These are phyloP conservation scores for Tachysurus vachellii DNA, from an alignment of 2,113 vertebrate genomes.

Conservation along the genomic window DNA sequence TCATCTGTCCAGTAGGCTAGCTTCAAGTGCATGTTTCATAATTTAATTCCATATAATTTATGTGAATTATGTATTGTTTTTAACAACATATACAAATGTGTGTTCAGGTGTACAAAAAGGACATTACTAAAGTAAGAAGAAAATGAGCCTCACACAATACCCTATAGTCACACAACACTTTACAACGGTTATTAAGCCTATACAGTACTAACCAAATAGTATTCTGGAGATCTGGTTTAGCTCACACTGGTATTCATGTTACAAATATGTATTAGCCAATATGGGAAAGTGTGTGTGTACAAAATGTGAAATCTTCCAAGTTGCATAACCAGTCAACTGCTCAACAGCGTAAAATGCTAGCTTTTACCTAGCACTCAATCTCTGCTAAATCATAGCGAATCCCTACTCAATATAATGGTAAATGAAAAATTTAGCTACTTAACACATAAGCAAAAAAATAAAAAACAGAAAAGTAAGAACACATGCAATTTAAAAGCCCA, in stretches of 20 bases:
- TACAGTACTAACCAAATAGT: slow-evolving; percentile 9
- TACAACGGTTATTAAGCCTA: neutral
- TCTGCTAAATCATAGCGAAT: neutral
- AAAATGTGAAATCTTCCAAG: neutral
- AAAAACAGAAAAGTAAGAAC: neutral
- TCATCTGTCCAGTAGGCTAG: neutral
- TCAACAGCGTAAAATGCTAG: slow-evolving; percentile 50
- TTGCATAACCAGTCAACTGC: slow-evolving; percentile 54
- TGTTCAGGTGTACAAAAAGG: neutral
- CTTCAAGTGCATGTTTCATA: neutral
- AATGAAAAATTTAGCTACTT: neutral
- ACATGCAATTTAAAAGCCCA: neutral
- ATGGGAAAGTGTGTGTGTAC: neutral
- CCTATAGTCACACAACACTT: neutral
- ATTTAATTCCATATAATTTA: neutral
- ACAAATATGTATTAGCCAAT: too few relatives aligned
- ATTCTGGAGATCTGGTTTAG: slow-evolving; percentile 63
- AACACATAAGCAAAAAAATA: neutral
- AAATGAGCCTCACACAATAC: neutral
- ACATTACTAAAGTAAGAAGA: neutral
- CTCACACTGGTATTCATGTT: slow-evolving; percentile 55
- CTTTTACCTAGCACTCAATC: slow-evolving; percentile 10
- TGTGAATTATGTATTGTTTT: neutral
- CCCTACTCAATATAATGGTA: neutral
- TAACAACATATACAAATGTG: neutral